A percentile compares a stretch with the other conserved stretches of the same genome.
Conservation (phyloP, 1,140 invertebrate genomes). For the Leptoteleia sp. region DNA sequence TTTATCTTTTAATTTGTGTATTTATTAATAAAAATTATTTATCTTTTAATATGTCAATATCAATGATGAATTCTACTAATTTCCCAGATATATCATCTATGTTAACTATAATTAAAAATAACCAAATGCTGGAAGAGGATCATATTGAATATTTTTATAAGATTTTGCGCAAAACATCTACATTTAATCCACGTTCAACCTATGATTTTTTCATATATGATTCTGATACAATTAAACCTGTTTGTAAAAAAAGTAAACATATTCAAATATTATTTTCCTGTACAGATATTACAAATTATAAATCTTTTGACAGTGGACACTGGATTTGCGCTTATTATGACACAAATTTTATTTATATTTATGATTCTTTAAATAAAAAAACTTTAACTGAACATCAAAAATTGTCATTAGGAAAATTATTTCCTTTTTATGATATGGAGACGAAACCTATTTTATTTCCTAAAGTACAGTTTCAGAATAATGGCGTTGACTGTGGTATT, state of each 20-base stretch:
- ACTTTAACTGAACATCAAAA: background rate
- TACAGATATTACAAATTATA: slow-evolving; percentile 1
- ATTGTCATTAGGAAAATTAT: no score
- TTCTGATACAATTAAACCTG: background rate
- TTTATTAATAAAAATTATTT: no score
- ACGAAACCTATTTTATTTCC: no score
- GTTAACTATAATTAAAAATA: no score
- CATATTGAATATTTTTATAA: slow-evolving; percentile 19
- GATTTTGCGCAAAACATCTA: slow-evolving; percentile 7
- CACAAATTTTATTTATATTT: slow-evolving; percentile 21
- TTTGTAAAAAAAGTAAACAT: slow-evolving; percentile 17
- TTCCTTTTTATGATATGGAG: no score
- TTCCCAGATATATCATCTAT: no score
- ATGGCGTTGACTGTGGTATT: no score
- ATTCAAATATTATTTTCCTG: slow-evolving; percentile 30
- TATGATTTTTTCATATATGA: slow-evolving; percentile 16
- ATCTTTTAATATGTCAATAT: no score
- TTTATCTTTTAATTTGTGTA: no score
- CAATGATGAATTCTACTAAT: no score
- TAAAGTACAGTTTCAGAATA: no score
- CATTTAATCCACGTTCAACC: slow-evolving; percentile 9
- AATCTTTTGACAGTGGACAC: slow-evolving; percentile 17
- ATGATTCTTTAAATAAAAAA: slow-evolving; percentile 19
- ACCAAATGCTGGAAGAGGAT: no score
- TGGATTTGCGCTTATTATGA: slow-evolving; percentile 25